Percentiles rank a stretch among this genome's conserved stretches.
Evolutionary conservation across 1,140 invertebrate species (phyloP).

Genomic region (Cydia fagiglandana): DNA sequence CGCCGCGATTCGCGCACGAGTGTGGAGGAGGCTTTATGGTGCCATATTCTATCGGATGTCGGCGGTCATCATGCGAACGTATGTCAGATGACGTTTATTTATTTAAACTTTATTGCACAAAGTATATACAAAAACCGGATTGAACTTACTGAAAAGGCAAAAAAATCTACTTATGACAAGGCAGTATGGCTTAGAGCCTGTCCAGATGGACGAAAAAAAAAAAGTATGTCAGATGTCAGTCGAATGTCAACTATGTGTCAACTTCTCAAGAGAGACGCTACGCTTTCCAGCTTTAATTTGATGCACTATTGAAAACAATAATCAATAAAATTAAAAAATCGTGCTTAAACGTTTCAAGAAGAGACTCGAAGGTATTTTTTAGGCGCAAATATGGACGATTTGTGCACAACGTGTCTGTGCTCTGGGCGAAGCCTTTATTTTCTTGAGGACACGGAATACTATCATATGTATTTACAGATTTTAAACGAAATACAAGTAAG

Average conservation of each 20-base stretch:
- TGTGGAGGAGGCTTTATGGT: no score
- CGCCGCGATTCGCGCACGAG: no score
- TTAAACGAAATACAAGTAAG: conserved; percentile 54
- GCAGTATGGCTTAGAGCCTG: no score
- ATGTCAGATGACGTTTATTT: no score
- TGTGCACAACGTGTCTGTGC: conserved; percentile 60
- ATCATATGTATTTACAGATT: conserved; percentile 56
- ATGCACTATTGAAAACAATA: not conserved
- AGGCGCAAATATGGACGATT: conserved; percentile 48
- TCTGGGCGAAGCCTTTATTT: conserved; percentile 50
- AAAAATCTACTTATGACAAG: no score
- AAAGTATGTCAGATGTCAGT: no score
- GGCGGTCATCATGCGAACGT: no score
- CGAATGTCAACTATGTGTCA: not conserved
- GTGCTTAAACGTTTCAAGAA: not conserved
- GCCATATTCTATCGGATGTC: no score
- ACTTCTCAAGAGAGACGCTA: not conserved
- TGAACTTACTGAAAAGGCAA: no score
- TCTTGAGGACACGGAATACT: conserved; percentile 50
- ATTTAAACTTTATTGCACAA: no score
- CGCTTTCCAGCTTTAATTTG: not conserved
- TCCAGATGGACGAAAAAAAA: no score
- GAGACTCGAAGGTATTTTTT: not conserved
- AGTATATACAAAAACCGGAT: no score
- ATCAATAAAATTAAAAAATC: not conserved